Conservation (phyloP, 2,113 vertebrate species). For the Petaurus breviceps region DNA sequence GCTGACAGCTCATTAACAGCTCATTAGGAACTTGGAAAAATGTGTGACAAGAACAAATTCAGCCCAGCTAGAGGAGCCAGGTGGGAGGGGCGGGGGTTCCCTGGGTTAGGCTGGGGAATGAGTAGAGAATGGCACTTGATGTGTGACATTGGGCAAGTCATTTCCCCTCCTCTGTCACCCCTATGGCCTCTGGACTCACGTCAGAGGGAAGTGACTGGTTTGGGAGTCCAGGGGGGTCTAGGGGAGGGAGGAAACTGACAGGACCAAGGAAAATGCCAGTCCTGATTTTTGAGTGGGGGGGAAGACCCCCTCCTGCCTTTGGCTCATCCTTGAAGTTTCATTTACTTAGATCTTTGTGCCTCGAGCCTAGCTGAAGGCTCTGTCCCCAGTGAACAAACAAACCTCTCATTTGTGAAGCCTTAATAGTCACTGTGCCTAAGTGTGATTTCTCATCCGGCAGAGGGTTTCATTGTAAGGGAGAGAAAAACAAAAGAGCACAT, state of each 20-base stretch:
- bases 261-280: not conserved
- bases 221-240: not conserved
- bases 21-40: constrained; percentile 83
- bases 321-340: not conserved
- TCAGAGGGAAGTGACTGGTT: not conserved
- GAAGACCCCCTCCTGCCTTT: not conserved
- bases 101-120: not conserved
- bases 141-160: not conserved
- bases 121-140: constrained; percentile 23
- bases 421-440: not conserved
- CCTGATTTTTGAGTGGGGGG: not conserved
- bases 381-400: not conserved
- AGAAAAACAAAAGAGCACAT: not conserved
- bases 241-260: not conserved
- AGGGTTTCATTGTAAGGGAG: not conserved
- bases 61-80: constrained; percentile 79
- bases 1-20: constrained; percentile 86
- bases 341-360: not conserved
- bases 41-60: constrained; percentile 82
- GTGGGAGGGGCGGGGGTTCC: constrained; percentile 46
- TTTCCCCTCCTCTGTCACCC: not conserved
- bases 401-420: not conserved
- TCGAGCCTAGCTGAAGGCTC: not conserved
- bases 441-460: not conserved
- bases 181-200: not conserved